Conservation (phyloP, 2,113 vertebrate genomes). For the Labrus mixtus region DNA sequence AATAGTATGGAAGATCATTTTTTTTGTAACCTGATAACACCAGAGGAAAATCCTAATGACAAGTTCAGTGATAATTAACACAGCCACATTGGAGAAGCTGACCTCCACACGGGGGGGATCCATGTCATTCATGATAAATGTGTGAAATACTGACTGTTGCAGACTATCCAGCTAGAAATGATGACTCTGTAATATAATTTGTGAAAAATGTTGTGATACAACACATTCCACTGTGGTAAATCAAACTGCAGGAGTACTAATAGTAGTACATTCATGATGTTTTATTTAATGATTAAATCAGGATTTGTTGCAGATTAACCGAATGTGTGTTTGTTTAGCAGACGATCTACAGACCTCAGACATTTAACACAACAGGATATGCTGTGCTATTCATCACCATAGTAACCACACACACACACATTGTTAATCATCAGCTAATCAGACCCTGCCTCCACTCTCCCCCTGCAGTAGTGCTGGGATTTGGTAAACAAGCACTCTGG, state of each 20-base stretch:
- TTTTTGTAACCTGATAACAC: too few species aligned
- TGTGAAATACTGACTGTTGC: not conserved
- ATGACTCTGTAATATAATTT: not conserved
- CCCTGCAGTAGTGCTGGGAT: not conserved
- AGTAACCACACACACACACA: constrained; percentile 31
- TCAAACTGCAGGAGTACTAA: not conserved
- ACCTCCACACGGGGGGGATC: not conserved
- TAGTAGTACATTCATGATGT: too few species aligned
- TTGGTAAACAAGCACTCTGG: not conserved
- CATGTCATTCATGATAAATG: not conserved
- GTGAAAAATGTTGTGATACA: not conserved
- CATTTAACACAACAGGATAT: constrained; percentile 14
- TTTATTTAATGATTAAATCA: too few species aligned
- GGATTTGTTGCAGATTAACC: not conserved
- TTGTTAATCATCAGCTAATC: constrained; percentile 35
- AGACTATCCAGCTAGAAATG: too few species aligned
- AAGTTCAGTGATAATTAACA: too few species aligned
- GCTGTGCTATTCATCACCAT: constrained; percentile 21
- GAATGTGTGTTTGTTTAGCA: not conserved
- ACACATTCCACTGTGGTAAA: too few species aligned
- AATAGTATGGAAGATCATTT: too few species aligned
- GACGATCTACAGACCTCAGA: not conserved
- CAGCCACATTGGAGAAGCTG: too few species aligned
- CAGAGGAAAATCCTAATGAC: too few species aligned
- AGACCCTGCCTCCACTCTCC: not conserved